Percentiles rank a stretch among this genome's conserved stretches.
These are phyloP conservation scores for Antheraea mylitta DNA, from an alignment of 1,140 invertebrate genomes.

Conservation along the genomic window DNA sequence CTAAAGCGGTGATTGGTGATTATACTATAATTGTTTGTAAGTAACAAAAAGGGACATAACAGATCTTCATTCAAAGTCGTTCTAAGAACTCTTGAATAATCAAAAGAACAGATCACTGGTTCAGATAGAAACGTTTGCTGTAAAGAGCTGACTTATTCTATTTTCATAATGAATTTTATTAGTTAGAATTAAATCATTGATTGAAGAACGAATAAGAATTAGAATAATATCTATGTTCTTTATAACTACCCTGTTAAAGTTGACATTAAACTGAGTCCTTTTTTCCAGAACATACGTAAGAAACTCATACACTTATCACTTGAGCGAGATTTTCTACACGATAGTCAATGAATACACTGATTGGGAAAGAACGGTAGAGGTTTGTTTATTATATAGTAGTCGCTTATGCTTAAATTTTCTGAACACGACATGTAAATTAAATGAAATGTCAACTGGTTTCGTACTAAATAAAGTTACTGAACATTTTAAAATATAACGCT, in stretches of 20 bases:
- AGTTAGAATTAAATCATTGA: too few species aligned
- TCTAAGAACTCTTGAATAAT: background rate
- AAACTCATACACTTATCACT: constrained; percentile 96
- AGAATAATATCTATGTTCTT: too few species aligned
- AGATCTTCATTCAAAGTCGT: background rate
- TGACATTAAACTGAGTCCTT: constrained; percentile 9
- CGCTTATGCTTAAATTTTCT: background rate
- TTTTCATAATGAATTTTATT: too few species aligned
- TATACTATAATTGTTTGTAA: too few species aligned
- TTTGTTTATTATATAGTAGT: constrained; percentile 39
- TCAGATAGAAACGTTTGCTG: background rate
- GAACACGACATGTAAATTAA: too few species aligned
- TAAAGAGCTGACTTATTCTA: too few species aligned
- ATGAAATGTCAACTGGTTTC: too few species aligned
- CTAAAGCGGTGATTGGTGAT: too few species aligned
- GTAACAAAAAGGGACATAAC: background rate
- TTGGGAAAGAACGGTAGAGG: constrained; percentile 92
- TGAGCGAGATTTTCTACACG: constrained; percentile 98
- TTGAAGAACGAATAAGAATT: too few species aligned
- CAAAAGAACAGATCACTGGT: background rate
- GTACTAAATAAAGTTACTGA: too few species aligned
- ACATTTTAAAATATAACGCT: too few species aligned
- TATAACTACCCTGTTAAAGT: too few species aligned
- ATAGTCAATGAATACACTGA: constrained; percentile 98
- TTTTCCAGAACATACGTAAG: constrained; percentile 90